Percentiles rank a stretch among this genome's conserved stretches.
Conservation (phyloP, 2,797 vertebrate genomes). For the Trachurus trachurus region DNA sequence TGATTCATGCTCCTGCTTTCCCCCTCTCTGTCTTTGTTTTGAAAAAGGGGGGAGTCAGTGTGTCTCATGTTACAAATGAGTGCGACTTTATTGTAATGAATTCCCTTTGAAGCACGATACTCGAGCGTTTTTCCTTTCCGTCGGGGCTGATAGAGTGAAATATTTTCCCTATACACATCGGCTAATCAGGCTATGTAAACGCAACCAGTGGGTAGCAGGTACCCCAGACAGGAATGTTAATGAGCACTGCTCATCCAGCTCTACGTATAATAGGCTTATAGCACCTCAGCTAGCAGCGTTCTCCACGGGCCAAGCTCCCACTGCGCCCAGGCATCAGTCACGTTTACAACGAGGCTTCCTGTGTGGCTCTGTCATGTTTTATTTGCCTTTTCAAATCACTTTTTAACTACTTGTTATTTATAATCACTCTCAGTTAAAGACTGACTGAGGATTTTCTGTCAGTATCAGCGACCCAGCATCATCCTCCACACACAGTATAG, state of each 20-base stretch:
- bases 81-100: slow-evolving; percentile 18
- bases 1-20: slow-evolving; percentile 24
- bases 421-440: neutral
- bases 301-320: slow-evolving; percentile 55
- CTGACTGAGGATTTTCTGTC: slow-evolving; percentile 3
- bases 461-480: slow-evolving; percentile 24
- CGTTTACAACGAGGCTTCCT: slow-evolving; percentile 52
- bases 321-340: slow-evolving; percentile 59
- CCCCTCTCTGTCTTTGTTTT: slow-evolving; percentile 23
- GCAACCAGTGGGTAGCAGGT: slow-evolving; percentile 69
- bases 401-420: slow-evolving; percentile 4
- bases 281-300: slow-evolving; percentile 60
- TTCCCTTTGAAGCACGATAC: slow-evolving; percentile 32
- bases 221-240: slow-evolving; percentile 84
- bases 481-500: neutral
- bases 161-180: slow-evolving; percentile 43
- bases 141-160: slow-evolving; percentile 32
- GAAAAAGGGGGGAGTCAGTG: slow-evolving; percentile 1
- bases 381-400: slow-evolving; percentile 13
- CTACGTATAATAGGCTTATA: slow-evolving; percentile 79
- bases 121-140: slow-evolving; percentile 38
- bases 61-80: slow-evolving; percentile 11
- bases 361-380: slow-evolving; percentile 57
- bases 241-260: slow-evolving; percentile 76
- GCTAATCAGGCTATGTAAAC: slow-evolving; percentile 76